Evolutionary conservation across 35 echinoderm and acorn worm species (phyloP).

Genomic region (Apostichopus japonicus): DNA sequence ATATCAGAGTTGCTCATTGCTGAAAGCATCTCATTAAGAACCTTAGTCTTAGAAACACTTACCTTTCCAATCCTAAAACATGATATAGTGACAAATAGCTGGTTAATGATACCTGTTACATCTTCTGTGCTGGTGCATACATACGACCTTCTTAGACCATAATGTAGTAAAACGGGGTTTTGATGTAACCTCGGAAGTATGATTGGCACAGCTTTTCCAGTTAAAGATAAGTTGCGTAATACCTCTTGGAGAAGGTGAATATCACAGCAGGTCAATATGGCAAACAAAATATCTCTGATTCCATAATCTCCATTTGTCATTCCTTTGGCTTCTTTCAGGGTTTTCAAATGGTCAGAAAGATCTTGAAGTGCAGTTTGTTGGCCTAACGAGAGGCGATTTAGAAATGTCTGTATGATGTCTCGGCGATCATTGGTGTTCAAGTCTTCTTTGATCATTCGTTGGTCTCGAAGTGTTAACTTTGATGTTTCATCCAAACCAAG

Average conservation of each 20-base stretch:
- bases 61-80: neutral
- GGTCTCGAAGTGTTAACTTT: neutral
- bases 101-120: neutral
- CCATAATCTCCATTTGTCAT: neutral
- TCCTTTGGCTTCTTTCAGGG: neutral
- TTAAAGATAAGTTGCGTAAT: neutral
- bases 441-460: conserved; percentile 8
- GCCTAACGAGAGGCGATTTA: neutral
- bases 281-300: conserved; percentile 2
- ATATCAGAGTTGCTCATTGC: neutral
- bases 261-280: conserved; percentile 20
- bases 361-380: neutral
- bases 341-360: neutral
- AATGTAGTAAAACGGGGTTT: neutral
- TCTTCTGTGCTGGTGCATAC: neutral
- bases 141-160: neutral
- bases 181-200: neutral
- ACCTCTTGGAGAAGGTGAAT: conserved; percentile 15
- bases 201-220: conserved; percentile 28
- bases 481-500: neutral
- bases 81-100: conserved; percentile 21
- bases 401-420: neutral
- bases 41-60: neutral
- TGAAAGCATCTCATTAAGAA: conserved; percentile 21
- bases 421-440: neutral